Conservation (phyloP, 2,888 invertebrate species). For the Silvanus unidentatus region DNA sequence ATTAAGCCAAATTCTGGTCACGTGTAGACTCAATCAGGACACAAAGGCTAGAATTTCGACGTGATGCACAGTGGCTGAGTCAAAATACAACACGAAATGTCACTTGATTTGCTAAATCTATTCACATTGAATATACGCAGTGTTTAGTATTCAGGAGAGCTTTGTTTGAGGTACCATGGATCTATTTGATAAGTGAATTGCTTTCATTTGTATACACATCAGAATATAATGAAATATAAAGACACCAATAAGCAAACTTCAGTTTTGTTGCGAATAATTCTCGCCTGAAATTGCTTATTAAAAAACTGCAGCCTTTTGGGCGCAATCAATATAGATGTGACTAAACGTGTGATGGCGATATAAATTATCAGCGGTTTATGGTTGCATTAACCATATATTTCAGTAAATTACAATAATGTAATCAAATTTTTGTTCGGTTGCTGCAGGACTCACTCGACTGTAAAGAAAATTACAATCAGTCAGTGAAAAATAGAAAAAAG, state of each 20-base stretch:
- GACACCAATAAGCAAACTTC: too few relatives aligned
- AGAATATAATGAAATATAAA: too few relatives aligned
- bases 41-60: slow-evolving; percentile 46
- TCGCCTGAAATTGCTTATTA: too few relatives aligned
- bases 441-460: slow-evolving; percentile 38
- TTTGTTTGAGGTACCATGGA: slow-evolving; percentile 27
- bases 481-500: slow-evolving; percentile 45
- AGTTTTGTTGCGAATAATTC: too few relatives aligned
- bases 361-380: too few relatives aligned
- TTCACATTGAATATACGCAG: slow-evolving; percentile 28
- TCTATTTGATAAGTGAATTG: slow-evolving; percentile 27
- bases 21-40: slow-evolving; percentile 41
- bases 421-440: too few relatives aligned
- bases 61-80: slow-evolving; percentile 40
- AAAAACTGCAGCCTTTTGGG: too few relatives aligned
- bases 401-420: too few relatives aligned
- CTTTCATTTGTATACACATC: too few relatives aligned
- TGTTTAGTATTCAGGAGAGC: slow-evolving; percentile 29
- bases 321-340: too few relatives aligned
- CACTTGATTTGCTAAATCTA: slow-evolving; percentile 28
- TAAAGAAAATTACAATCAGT: slow-evolving; percentile 44
- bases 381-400: too few relatives aligned
- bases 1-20: slow-evolving; percentile 40
- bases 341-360: too few relatives aligned
- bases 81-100: slow-evolving; percentile 34